Percentiles rank a stretch among this genome's conserved stretches.
Conservation (phyloP, 1,140 invertebrate species). For the Dendrolimus kikuchii region DNA sequence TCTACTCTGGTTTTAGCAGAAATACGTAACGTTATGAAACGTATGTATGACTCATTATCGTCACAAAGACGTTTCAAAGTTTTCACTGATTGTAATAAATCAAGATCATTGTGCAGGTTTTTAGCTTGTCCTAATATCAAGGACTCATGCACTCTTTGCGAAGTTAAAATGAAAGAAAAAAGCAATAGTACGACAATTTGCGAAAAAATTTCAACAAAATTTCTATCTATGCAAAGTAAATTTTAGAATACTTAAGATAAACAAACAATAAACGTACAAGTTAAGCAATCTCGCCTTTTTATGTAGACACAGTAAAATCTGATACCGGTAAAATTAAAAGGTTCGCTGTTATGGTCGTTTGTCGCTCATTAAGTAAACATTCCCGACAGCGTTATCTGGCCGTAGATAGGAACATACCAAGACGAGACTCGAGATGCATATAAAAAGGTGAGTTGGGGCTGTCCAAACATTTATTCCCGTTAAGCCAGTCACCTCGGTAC, state of each 20-base stretch:
- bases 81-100: constrained; percentile 33
- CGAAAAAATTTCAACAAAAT: constrained; percentile 22
- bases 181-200: constrained; percentile 26
- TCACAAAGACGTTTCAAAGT: constrained; percentile 26
- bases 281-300: too few relatives aligned
- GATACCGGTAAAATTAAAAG: constrained; percentile 21
- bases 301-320: too few relatives aligned
- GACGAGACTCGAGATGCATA: constrained; percentile 25
- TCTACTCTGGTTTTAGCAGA: too few relatives aligned
- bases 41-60: neutral
- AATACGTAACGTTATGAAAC: too few relatives aligned
- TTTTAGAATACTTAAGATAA: too few relatives aligned
- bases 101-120: constrained; percentile 32
- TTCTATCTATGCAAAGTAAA: constrained; percentile 12
- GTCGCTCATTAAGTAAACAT: constrained; percentile 65
- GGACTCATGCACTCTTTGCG: constrained; percentile 36
- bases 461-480: constrained; percentile 50
- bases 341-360: constrained; percentile 38
- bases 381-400: constrained; percentile 55
- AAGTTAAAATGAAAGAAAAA: constrained; percentile 22
- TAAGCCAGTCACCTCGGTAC: constrained; percentile 17
- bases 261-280: too few relatives aligned
- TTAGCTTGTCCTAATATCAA: constrained; percentile 36
- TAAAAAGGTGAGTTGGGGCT: constrained; percentile 45
- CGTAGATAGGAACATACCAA: constrained; percentile 46